Evolutionary conservation across 2,888 invertebrate species (phyloP).

Genomic region (Drosophila nr. medialis): DNA sequence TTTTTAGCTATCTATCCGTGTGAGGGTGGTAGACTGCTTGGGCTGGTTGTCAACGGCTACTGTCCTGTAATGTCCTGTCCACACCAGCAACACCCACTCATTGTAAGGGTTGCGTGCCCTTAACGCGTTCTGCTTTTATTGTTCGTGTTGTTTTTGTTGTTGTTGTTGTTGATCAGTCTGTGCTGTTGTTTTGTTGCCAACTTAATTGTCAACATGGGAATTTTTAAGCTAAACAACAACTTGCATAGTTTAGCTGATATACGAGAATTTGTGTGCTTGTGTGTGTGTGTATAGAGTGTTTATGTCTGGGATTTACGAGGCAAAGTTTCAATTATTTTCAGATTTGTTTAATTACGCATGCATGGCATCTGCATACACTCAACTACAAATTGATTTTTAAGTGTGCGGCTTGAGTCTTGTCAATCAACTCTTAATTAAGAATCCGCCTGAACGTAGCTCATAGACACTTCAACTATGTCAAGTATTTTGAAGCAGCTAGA

Average conservation of each 20-base stretch:
- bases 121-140: slow-evolving; percentile 61
- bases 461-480: slow-evolving; percentile 19
- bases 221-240: slow-evolving; percentile 69
- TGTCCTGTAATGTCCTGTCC: slow-evolving; percentile 28
- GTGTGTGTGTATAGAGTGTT: slow-evolving; percentile 36
- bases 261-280: slow-evolving; percentile 2
- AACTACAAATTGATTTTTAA: slow-evolving; percentile 70
- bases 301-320: slow-evolving; percentile 66
- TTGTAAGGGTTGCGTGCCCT: slow-evolving; percentile 73
- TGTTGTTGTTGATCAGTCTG: slow-evolving; percentile 46
- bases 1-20: slow-evolving; percentile 35
- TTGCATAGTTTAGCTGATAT: slow-evolving; percentile 62
- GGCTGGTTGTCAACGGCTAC: slow-evolving; percentile 43
- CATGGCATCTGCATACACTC: slow-evolving; percentile 39
- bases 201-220: slow-evolving; percentile 81
- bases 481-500: slow-evolving; percentile 2
- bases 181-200: slow-evolving; percentile 62
- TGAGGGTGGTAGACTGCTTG: slow-evolving; percentile 7
- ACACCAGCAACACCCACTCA: slow-evolving; percentile 17
- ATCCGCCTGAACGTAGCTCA: slow-evolving; percentile 40
- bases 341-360: slow-evolving; percentile 77
- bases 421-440: slow-evolving; percentile 62
- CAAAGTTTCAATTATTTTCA: slow-evolving; percentile 79
- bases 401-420: slow-evolving; percentile 50
- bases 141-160: slow-evolving; percentile 25